These are phyloP conservation scores for Embiotoca jacksoni DNA, from an alignment of 2,113 vertebrate genomes.

Conservation along the genomic window DNA sequence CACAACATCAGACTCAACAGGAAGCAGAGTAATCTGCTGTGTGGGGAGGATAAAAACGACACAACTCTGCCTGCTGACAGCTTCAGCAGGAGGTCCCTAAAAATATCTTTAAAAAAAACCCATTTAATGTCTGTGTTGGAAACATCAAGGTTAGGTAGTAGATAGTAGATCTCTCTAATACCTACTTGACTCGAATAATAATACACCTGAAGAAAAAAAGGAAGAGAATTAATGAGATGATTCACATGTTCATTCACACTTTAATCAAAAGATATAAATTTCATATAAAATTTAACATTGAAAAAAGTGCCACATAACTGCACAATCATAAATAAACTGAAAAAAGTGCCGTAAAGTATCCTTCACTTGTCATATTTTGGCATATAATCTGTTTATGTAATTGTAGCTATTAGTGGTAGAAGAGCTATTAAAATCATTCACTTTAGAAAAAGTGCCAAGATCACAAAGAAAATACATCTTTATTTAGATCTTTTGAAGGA, in stretches of 20 bases:
- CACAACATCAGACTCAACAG: conserved; percentile 14
- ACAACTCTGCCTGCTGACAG: conserved; percentile 12
- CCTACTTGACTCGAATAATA: too few species aligned
- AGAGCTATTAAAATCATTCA: too few species aligned
- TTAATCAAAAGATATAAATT: background rate
- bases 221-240: background rate
- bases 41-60: conserved; percentile 18
- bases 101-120: background rate
- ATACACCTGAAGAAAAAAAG: background rate
- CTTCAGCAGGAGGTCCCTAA: conserved; percentile 16
- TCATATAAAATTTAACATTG: background rate
- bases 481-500: too few species aligned
- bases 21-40: conserved; percentile 15
- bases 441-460: too few species aligned
- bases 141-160: background rate
- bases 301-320: background rate
- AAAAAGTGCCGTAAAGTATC: too few species aligned
- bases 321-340: too few species aligned
- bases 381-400: too few species aligned
- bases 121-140: background rate
- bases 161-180: background rate
- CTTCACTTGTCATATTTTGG: background rate
- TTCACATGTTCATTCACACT: background rate
- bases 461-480: too few species aligned
- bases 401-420: too few species aligned